Base-by-base conservation (phyloP, 2,113 vertebrate species). In the Tichodroma muraria region DNA sequence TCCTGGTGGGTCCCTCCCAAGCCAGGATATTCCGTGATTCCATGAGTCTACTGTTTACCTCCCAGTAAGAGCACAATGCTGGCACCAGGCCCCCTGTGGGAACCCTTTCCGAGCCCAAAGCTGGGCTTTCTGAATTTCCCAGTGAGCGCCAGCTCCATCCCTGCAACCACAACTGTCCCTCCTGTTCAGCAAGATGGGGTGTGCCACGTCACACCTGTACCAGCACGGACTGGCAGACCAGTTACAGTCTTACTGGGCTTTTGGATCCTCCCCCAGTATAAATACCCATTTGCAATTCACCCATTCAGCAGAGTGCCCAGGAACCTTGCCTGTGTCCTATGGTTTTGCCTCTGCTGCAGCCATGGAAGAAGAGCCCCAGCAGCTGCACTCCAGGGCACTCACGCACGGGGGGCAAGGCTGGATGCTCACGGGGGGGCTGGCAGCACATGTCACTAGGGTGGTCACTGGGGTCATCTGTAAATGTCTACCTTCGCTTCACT, bases 361-460 rank as follows among this genome's bases (percentile, higher is more conserved):
- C 37, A 37, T 2, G 2, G 57, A 53, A 27, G 38, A 53, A 33
- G 17, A 83, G 47, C 47, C 27, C 57, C 68, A 53, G 68, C 25
- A 63, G 45, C 45, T 63, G 56, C 38, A 31, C 21, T 31, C 31
- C 37, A 13, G 8, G 21, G 57, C 38, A 45, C 33, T 13, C 47
- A 45, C 6, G 25, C 47, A 14, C 0, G 1, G 47, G n/a, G 1
- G 13, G 4, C 9, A 45, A 83, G 40, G n/a, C 49, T 73, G 69
- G n/a, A 28, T 47, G n/a, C 15, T 54, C 40, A 42, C 50, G 35
- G 13, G 21, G 60, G 35, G 35, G 52, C 70, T 50, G 70, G 61
- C 35, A 66, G 60, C 30, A n/a, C 23, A 7, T 6, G 10, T 5
- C 42, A 25, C 22, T 14, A 14, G 52, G 7, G 25, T 11, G 40